Evolutionary conservation across 2,888 invertebrate species (phyloP), one percentile per base, ranked within the genome.

Genomic region (Sthenelais limicola): DNA sequence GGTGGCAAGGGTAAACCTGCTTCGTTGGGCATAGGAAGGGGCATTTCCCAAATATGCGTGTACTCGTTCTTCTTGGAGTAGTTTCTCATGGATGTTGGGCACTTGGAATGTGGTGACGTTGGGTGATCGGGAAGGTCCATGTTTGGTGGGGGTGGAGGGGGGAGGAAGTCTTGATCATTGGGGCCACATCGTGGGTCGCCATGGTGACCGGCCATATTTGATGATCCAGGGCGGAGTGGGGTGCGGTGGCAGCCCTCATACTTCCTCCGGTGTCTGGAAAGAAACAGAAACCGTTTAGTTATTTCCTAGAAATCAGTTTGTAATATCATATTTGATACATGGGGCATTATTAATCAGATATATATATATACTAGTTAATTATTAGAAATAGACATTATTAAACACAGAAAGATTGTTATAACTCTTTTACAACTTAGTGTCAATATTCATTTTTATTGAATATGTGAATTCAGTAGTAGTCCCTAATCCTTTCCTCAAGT

Each of bases 1-100:
- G 62, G 38, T 4, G 62, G 62, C 4, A 62, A 5, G 4, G 62
- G 38, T 26, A 62, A 24, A 12, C 21, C 15, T 35, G 51, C 38
- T 26, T 68, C 68, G 51, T 51, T 51, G 28, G 70, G 70, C 30
- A 54, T 70, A 30, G 70, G 70, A 5, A 70, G 54, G 4, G 70
- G 70, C 54, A 51, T 52, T 30, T 70, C 70, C 70, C 70, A 70
- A 26, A 70, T 70, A 21, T 70, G 70, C 18, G 70, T 70, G 54
- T 70, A 70, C 54, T 70, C 70, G 43, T 70, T 70, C 56, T 70
- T 70, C 35, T 30, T n/a, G 26, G 21, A 51, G 32, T 30, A 52
- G 32, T 51, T 32, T 26, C 49, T 51, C 21, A 28, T 38, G 18
- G 52, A 33, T 12, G 54, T 52, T 26, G 38, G 38, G 26, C 56